Conservation (phyloP, 2,113 vertebrate species). For the Malurus elegans region DNA sequence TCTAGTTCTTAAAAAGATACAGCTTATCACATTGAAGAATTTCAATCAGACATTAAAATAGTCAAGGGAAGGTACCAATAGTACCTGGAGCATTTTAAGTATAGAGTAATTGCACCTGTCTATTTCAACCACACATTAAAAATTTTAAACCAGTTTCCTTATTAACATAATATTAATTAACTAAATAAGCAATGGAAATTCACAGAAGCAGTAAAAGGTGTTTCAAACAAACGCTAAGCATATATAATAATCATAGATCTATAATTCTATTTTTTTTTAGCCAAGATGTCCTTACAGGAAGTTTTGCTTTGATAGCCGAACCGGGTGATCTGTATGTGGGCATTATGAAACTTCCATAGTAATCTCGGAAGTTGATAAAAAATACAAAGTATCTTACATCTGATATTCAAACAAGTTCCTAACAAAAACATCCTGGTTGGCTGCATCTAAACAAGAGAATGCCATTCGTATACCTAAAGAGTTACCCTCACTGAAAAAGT, state of each 20-base stretch:
- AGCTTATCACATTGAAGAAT: neutral
- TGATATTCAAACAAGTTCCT: neutral
- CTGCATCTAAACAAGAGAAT: neutral
- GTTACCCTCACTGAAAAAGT: neutral
- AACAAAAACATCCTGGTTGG: neutral
- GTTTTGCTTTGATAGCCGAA: neutral
- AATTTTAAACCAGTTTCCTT: neutral
- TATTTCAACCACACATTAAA: neutral
- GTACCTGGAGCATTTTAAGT: neutral
- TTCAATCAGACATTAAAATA: neutral
- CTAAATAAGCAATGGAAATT: neutral
- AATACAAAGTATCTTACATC: neutral
- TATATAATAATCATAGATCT: neutral
- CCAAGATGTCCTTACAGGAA: neutral
- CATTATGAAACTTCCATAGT: neutral
- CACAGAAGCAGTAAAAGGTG: fast-evolving
- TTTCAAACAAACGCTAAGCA: neutral
- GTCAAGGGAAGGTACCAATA: neutral
- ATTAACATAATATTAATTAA: neutral
- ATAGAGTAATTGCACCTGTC: neutral
- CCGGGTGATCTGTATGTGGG: neutral
- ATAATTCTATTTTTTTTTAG: neutral
- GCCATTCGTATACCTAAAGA: neutral
- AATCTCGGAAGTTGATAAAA: neutral
- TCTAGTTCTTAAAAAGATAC: neutral